A percentile compares a stretch with the other conserved stretches of the same genome.
Evolutionary conservation across 64 coral and sea anemone species (phyloP).

Genomic region (Montipora efflorescens): DNA sequence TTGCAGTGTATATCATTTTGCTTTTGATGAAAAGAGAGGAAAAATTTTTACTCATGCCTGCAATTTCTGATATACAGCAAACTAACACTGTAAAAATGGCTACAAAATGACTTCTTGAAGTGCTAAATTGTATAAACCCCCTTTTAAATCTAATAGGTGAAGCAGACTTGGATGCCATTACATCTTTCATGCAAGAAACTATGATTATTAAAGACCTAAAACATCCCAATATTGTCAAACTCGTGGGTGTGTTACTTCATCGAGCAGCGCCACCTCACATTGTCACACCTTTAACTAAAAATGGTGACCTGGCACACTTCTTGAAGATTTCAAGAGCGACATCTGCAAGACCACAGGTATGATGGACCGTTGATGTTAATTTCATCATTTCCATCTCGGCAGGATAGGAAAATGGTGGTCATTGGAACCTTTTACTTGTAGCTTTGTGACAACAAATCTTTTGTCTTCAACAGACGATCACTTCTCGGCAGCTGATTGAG

Average conservation of each 20-base stretch:
- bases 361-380: too few relatives aligned
- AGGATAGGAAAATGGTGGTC: too few relatives aligned
- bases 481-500: slow-evolving; percentile 8
- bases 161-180: slow-evolving; percentile 30
- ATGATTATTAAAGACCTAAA: slow-evolving; percentile 20
- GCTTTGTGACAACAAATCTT: not conserved
- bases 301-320: slow-evolving; percentile 38
- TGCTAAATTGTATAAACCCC: not conserved
- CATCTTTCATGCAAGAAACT: slow-evolving; percentile 38
- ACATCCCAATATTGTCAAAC: slow-evolving; percentile 40
- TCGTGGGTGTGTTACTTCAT: slow-evolving; percentile 38
- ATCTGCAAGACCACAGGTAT: slow-evolving; percentile 38
- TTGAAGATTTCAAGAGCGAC: slow-evolving; percentile 53
- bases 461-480: slow-evolving; percentile 10
- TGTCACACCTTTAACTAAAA: slow-evolving; percentile 6
- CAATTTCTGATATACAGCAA: too few relatives aligned
- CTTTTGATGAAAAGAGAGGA: too few relatives aligned
- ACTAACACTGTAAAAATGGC: too few relatives aligned
- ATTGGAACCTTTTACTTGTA: too few relatives aligned
- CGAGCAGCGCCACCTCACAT: slow-evolving; percentile 17
- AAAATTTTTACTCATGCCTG: too few relatives aligned
- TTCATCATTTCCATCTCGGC: too few relatives aligned
- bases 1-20: too few relatives aligned
- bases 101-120: too few relatives aligned
- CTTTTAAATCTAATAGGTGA: not conserved